These are phyloP conservation scores for Pararge aegeria DNA, from an alignment of 1,140 invertebrate species.

Conservation along the genomic window DNA sequence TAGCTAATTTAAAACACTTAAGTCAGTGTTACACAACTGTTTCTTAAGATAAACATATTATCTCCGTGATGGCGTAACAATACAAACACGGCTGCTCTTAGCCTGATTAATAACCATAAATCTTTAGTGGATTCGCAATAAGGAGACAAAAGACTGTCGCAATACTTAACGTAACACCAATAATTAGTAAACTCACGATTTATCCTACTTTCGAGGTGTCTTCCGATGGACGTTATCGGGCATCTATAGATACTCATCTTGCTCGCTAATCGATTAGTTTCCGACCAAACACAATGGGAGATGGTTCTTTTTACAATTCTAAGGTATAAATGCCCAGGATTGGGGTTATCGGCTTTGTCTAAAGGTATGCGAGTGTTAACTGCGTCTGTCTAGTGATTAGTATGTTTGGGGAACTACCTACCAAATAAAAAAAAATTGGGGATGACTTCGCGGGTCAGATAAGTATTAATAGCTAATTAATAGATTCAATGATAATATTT, in stretches of 20 bases:
- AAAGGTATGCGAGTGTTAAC: constrained; percentile 17
- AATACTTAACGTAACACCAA: constrained; percentile 58
- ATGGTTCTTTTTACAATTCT: constrained; percentile 28
- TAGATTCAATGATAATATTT: too few species aligned
- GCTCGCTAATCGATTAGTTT: constrained; percentile 47
- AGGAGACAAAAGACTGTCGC: constrained; percentile 61
- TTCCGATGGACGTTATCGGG: constrained; percentile 54
- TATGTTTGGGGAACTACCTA: too few species aligned
- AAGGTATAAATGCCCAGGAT: constrained; percentile 27
- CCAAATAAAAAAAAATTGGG: too few species aligned
- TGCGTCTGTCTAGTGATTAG: too few species aligned
- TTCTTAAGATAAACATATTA: constrained; percentile 62
- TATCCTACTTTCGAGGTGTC: constrained; percentile 59
- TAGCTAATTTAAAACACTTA: constrained; percentile 58
- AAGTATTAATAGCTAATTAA: too few species aligned
- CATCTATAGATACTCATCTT: constrained; percentile 56
- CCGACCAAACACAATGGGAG: constrained; percentile 40
- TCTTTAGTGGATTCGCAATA: constrained; percentile 54
- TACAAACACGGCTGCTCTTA: constrained; percentile 49
- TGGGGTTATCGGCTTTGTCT: constrained; percentile 26
- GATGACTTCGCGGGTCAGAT: too few species aligned
- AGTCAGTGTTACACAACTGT: constrained; percentile 56
- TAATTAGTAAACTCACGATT: constrained; percentile 68
- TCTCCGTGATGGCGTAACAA: constrained; percentile 52
- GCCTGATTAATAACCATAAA: constrained; percentile 62